Conservation (phyloP, 2,888 invertebrate species). For the Lysandra coridon region DNA sequence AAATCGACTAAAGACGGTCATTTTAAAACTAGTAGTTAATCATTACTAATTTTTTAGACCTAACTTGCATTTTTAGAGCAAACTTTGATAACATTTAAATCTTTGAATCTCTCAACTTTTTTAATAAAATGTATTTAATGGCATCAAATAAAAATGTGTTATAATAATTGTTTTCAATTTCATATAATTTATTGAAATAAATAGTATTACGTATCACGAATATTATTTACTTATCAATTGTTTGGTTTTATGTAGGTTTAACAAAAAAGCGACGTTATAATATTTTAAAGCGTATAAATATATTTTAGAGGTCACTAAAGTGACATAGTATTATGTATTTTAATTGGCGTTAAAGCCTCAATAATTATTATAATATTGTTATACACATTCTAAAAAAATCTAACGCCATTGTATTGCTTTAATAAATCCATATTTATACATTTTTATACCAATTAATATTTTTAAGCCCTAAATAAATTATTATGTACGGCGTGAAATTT, state of each 20-base stretch:
- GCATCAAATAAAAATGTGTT: conserved; percentile 17
- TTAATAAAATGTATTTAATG: conserved; percentile 25
- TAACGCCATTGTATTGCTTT: conserved; percentile 20
- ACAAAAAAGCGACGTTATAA: neutral
- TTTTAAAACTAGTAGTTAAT: conserved; percentile 29
- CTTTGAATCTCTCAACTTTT: conserved; percentile 30
- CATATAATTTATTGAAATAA: conserved; percentile 27
- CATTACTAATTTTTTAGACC: conserved; percentile 27
- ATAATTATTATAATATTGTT: neutral
- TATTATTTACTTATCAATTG: neutral
- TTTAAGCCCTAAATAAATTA: conserved; percentile 24
- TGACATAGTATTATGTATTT: neutral
- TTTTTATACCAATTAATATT: conserved; percentile 27
- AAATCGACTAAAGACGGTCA: conserved; percentile 2
- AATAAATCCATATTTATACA: conserved; percentile 23
- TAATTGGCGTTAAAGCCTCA: neutral
- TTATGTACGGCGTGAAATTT: neutral
- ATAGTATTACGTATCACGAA: neutral
- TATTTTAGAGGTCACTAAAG: neutral
- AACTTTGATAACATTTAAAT: conserved; percentile 30
- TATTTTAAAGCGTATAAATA: conserved; percentile 24
- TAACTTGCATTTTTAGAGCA: conserved; percentile 31
- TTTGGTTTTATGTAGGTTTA: conserved; percentile 15
- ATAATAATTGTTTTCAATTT: conserved; percentile 27
- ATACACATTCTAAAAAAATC: neutral